Conservation (phyloP, 37 sponge, comb jelly and placozoan species). For the Geodia barretti region DNA sequence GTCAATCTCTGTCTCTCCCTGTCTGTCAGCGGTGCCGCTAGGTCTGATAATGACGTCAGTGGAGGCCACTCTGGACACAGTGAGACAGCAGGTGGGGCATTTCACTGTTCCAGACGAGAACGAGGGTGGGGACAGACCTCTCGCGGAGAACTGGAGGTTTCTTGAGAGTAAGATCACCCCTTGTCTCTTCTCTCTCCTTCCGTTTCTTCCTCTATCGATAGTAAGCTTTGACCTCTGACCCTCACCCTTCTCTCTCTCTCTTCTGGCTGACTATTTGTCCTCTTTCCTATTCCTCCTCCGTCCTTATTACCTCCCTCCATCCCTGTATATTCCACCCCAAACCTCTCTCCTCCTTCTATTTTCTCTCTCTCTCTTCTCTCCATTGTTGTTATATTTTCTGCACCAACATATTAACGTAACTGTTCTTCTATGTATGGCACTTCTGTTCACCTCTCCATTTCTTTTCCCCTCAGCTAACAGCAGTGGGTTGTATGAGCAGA, state of each 20-base stretch:
- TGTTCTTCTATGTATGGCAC: not conserved
- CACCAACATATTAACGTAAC: no score
- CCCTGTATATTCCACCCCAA: not conserved
- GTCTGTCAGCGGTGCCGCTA: constrained; percentile 58
- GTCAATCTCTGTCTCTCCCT: no score
- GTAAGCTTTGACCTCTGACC: no score
- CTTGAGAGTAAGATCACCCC: constrained; percentile 83
- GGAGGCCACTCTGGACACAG: constrained; percentile 26
- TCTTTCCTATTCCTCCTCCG: no score
- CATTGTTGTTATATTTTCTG: not conserved
- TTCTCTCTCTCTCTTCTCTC: not conserved
- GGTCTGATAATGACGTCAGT: constrained; percentile 55
- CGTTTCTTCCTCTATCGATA: no score
- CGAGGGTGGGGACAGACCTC: not conserved
- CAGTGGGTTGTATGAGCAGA: constrained; percentile 34
- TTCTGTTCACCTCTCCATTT: no score
- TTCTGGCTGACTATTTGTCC: no score
- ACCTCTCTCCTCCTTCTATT: not conserved
- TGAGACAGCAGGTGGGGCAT: constrained; percentile 47
- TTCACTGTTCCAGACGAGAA: constrained; percentile 1
- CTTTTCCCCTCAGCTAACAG: constrained; percentile 16
- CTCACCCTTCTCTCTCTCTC: no score
- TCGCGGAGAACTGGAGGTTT: constrained; percentile 66
- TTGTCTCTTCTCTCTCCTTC: no score
- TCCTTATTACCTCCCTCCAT: no score